Evolutionary conservation across 2,113 vertebrate genomes (phyloP), one percentile per base, ranked within the genome.

Genomic region (Narcine bancroftii): DNA sequence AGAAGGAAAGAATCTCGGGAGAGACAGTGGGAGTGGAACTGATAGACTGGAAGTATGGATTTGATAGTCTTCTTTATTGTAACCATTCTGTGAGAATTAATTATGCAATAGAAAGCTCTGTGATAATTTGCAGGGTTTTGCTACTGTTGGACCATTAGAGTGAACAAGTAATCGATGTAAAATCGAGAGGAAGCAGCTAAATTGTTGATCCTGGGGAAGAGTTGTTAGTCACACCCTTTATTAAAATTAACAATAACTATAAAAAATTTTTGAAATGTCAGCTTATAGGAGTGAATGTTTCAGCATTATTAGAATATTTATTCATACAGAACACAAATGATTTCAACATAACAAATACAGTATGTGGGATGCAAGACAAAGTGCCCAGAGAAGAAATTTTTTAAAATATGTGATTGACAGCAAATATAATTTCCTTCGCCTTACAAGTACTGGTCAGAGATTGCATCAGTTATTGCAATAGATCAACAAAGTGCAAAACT

Each of bases 401-500:
- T n/a, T 21, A 87, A 36, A 79, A 87, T 1, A 21, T 63, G 53
- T 53, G 47, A 87, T 21, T 87, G 33, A 56, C 53, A 87, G 56
- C 53, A 60, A 87, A 63, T 87, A n/a, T 63, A 60, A 87, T 87
- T 33, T 87, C 29, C 39, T 36, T 63, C 53, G 53, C 72, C 33
- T 33, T 60, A 36, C 39, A 66, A 42, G 39, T 24, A 69, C 45
- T 89, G 60, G 26, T 89, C 56, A 89, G 21, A 24, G 85, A 89
- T n/a, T 91, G 89, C 89, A 91, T 91, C 89, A 69, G 89, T 39
- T 69, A 69, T 69, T 65, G 65, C 36, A 91, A 91, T 71, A 91
- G 89, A 96, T 96, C 97, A 97, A 96, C 94, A 96, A 97, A 97
- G 96, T 96, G 96, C 96, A 95, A 91, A 98, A 99, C 99, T 99